These are phyloP conservation scores for Rugalucina vietnamica DNA, from an alignment of 2,888 invertebrate species.

Conservation along the genomic window DNA sequence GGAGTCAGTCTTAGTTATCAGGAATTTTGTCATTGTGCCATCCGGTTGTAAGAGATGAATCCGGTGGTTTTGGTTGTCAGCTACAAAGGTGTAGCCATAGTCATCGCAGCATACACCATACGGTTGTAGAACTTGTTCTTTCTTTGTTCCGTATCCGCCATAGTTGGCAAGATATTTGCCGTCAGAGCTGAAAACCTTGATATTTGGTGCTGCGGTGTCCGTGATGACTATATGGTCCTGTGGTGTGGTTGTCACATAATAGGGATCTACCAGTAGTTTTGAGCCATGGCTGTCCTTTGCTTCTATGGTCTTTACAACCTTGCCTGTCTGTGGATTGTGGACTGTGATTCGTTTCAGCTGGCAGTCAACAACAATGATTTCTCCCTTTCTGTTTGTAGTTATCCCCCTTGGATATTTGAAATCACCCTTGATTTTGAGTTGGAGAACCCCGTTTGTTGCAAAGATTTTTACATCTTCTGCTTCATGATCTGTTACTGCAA, in stretches of 20 bases:
- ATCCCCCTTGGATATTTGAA: slow-evolving; percentile 80
- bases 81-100: slow-evolving; percentile 78
- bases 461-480: slow-evolving; percentile 78
- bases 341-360: slow-evolving; percentile 72
- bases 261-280: slow-evolving; percentile 78
- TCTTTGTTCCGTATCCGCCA: slow-evolving; percentile 74
- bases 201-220: slow-evolving; percentile 79
- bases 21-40: slow-evolving; percentile 73
- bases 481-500: slow-evolving; percentile 80
- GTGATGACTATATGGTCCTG: slow-evolving; percentile 78
- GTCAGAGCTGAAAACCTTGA: slow-evolving; percentile 74
- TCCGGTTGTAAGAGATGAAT: slow-evolving; percentile 77
- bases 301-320: slow-evolving; percentile 67
- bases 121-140: slow-evolving; percentile 77
- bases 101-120: slow-evolving; percentile 78
- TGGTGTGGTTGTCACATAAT: slow-evolving; percentile 76
- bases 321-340: slow-evolving; percentile 71
- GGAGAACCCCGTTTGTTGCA: slow-evolving; percentile 66
- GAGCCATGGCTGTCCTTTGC: slow-evolving; percentile 61
- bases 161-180: slow-evolving; percentile 73
- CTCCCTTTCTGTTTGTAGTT: slow-evolving; percentile 69
- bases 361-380: slow-evolving; percentile 80
- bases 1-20: slow-evolving; percentile 72
- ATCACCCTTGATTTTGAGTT: slow-evolving; percentile 67
- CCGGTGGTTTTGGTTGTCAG: slow-evolving; percentile 79